Conservation (phyloP, 1,140 invertebrate genomes). For the Drosophila funebris region DNA sequence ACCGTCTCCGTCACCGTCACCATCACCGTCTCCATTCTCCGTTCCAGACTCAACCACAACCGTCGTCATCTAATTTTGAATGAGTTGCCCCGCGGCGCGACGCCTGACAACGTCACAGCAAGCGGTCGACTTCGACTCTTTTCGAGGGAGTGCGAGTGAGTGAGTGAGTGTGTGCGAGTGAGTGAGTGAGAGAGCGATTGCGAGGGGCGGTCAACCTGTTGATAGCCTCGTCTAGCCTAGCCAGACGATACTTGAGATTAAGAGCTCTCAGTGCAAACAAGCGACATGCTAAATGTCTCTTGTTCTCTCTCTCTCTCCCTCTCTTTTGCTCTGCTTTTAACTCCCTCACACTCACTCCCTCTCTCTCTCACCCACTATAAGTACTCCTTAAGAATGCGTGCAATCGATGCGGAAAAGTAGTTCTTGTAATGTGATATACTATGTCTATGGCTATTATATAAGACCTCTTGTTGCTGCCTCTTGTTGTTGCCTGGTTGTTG, state of each 20-base stretch:
- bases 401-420: slow-evolving; percentile 42
- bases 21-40: neutral
- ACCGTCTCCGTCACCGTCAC: slow-evolving; percentile 1
- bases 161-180: neutral
- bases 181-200: neutral
- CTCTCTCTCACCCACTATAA: neutral
- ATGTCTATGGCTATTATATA: slow-evolving; percentile 17
- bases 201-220: slow-evolving; percentile 75
- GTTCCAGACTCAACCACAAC: slow-evolving; percentile 4
- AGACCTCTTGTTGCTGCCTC: slow-evolving; percentile 8
- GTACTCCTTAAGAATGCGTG: neutral
- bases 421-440: slow-evolving; percentile 49
- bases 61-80: slow-evolving; percentile 58
- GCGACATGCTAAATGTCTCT: slow-evolving; percentile 33
- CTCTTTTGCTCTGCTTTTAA: neutral
- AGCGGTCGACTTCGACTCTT: slow-evolving; percentile 20
- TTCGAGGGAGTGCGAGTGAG: neutral
- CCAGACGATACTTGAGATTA: slow-evolving; percentile 67
- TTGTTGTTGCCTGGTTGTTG: neutral
- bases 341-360: neutral
- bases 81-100: slow-evolving; percentile 72
- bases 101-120: slow-evolving; percentile 35
- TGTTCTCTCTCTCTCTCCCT: neutral
- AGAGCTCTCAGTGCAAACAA: slow-evolving; percentile 52
- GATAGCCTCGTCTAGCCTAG: slow-evolving; percentile 49